Percentiles rank a stretch among this genome's conserved stretches.
Conservation (phyloP, 2,113 vertebrate species). For the Cercopithecus mona region DNA sequence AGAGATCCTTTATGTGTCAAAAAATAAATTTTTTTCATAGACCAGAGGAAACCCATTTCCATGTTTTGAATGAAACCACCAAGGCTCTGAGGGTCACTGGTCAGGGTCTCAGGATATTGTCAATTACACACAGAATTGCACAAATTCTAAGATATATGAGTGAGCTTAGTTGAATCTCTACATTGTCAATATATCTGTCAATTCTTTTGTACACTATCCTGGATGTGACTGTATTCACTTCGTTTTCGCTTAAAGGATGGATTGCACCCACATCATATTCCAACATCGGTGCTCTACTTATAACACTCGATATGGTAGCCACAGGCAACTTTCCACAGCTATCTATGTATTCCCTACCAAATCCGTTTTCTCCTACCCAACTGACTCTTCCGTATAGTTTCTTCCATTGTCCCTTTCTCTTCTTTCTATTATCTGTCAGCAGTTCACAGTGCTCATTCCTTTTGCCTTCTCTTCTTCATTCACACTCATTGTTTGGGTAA, state of each 20-base stretch:
- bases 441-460: neutral
- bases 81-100: neutral
- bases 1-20: slow-evolving; percentile 45
- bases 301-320: neutral
- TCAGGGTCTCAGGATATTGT: neutral
- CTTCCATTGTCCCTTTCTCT: neutral
- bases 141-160: neutral
- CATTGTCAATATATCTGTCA: neutral
- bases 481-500: neutral
- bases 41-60: neutral
- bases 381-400: neutral
- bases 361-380: neutral
- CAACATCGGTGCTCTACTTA: neutral
- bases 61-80: neutral
- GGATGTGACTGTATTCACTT: neutral
- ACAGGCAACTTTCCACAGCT: neutral
- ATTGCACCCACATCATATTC: neutral
- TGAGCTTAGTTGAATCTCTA: neutral
- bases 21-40: slow-evolving; percentile 27
- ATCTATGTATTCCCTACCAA: neutral
- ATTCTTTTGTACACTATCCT: neutral
- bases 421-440: neutral
- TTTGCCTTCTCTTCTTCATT: neutral
- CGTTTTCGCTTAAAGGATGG: neutral
- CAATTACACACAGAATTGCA: neutral